phyloP scores from a whole-genome alignment of 2,113 vertebrate genomes.

The Butastur rufipennis region DNA sequence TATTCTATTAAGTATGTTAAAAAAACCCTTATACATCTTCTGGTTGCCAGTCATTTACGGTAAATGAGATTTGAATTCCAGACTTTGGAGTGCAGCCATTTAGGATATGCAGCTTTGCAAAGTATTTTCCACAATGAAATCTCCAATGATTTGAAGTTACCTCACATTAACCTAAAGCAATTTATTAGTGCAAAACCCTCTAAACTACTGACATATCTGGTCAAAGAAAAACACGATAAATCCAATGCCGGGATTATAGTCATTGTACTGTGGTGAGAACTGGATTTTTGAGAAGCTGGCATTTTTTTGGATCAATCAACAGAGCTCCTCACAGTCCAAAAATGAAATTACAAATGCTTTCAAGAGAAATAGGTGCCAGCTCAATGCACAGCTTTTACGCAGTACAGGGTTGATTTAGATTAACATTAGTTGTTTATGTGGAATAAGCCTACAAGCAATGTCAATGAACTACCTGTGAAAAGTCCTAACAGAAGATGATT shows the following conservation, averaged over 20 bases:
- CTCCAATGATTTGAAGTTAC: not conserved
- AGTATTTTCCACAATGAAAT: constrained; percentile 24
- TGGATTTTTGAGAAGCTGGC: not conserved
- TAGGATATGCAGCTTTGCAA: constrained; percentile 6
- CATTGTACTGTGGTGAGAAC: not conserved
- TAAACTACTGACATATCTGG: not conserved
- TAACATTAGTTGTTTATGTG: not conserved
- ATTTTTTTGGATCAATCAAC: not conserved
- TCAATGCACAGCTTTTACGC: not conserved
- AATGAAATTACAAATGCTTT: not conserved
- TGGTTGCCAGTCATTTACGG: not conserved
- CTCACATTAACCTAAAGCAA: constrained; percentile 1
- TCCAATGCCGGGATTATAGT: not conserved
- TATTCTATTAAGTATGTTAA: not conserved
- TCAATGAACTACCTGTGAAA: not conserved
- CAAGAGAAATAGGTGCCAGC: not conserved
- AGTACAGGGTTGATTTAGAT: not conserved
- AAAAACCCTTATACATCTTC: not conserved
- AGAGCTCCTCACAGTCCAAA: not conserved
- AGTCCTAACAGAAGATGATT: not conserved
- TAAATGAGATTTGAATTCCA: constrained; percentile 36
- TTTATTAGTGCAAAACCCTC: not conserved
- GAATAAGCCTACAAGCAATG: not conserved
- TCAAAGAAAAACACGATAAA: not conserved
- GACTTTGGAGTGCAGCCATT: constrained; percentile 25